Conservation (phyloP, 2,113 vertebrate species). For the Cyprinodon tularosa region DNA sequence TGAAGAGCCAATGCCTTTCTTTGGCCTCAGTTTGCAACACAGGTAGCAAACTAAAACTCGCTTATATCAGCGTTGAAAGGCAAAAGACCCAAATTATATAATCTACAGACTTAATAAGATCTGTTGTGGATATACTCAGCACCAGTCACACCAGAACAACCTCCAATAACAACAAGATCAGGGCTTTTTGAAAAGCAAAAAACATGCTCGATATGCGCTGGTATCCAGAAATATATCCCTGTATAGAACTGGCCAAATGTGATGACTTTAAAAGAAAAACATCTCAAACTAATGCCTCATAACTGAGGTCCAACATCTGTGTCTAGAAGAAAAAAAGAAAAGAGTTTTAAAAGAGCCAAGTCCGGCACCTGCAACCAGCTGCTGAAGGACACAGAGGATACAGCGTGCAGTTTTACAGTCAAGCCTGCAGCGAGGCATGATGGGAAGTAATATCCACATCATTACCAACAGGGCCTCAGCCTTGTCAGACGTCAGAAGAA, state of each 20-base stretch:
- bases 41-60: not conserved
- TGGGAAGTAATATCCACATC: constrained; percentile 80
- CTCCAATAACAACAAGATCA: not conserved
- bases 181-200: not conserved
- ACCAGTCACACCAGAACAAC: not conserved
- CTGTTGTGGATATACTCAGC: not conserved
- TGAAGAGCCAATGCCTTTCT: not conserved
- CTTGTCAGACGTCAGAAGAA: constrained; percentile 73
- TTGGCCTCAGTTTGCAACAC: not conserved
- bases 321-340: constrained; percentile 7
- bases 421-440: constrained; percentile 69
- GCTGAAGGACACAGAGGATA: constrained; percentile 37
- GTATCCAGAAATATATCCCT: not conserved
- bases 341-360: constrained; percentile 38
- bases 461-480: constrained; percentile 70
- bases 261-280: constrained; percentile 5
- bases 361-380: constrained; percentile 16
- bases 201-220: not conserved
- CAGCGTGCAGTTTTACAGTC: constrained; percentile 46
- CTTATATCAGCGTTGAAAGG: not conserved
- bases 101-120: not conserved
- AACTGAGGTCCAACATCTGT: constrained; percentile 9
- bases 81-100: not conserved
- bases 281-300: not conserved
- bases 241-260: not conserved